A percentile compares a stretch with the other conserved stretches of the same genome.
Evolutionary conservation across 2,113 vertebrate species (phyloP).

Genomic region (Corythaeola cristata): DNA sequence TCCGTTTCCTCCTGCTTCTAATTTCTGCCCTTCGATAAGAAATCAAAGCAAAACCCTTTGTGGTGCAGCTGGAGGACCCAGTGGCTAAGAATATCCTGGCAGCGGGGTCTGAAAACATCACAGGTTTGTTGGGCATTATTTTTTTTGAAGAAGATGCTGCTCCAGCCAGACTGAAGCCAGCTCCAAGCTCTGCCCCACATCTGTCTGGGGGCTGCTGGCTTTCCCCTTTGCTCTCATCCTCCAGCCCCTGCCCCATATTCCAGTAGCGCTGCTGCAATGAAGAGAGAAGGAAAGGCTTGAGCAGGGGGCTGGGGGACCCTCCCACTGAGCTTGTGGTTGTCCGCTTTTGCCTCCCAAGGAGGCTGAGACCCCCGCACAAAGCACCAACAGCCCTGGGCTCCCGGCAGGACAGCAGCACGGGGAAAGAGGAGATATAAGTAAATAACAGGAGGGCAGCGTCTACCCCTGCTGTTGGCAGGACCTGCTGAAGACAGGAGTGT

Average conservation of each 20-base stretch:
- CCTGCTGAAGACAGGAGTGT: neutral
- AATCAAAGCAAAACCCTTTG: neutral
- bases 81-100: neutral
- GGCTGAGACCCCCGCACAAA: neutral
- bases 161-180: neutral
- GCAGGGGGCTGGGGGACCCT: neutral
- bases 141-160: neutral
- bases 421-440: neutral
- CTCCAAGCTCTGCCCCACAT: neutral
- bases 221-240: neutral
- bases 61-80: neutral
- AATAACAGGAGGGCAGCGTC: neutral
- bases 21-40: constrained; percentile 54
- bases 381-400: neutral
- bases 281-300: neutral
- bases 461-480: neutral
- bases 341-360: neutral
- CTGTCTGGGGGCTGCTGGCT: neutral
- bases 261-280: neutral
- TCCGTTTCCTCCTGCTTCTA: constrained; percentile 70
- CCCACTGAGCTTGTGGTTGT: neutral
- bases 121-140: neutral
- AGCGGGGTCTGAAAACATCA: neutral
- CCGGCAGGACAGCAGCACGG: accelerated
- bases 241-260: neutral